Percentiles rank a stretch among this genome's conserved stretches.
Evolutionary conservation across 2,797 vertebrate species (phyloP).

Genomic region (Gobio occitaniae): DNA sequence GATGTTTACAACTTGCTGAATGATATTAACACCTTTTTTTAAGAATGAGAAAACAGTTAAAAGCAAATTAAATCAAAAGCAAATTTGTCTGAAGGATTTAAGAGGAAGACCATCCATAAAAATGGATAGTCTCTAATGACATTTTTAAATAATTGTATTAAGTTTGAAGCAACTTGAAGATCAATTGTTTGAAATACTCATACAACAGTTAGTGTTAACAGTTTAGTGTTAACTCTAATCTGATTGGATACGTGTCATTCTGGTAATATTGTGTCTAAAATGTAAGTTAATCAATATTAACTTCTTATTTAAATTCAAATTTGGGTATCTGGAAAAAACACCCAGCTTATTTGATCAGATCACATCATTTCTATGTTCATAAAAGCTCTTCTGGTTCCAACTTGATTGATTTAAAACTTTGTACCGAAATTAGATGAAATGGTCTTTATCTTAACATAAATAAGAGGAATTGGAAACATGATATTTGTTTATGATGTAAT

Average conservation of each 20-base stretch:
- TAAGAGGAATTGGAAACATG: not conserved
- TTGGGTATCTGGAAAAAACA: not conserved
- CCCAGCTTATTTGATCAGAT: not conserved
- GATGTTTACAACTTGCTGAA: constrained; percentile 19
- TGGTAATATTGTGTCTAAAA: not conserved
- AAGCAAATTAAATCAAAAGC: not conserved
- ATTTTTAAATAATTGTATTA: not conserved
- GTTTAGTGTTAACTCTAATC: too few relatives aligned
- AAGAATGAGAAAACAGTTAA: not conserved
- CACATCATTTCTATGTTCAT: not conserved
- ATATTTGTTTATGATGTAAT: too few relatives aligned
- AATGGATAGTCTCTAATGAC: not conserved
- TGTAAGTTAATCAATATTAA: not conserved
- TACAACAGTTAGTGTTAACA: too few relatives aligned
- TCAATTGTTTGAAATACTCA: not conserved
- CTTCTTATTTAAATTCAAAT: not conserved
- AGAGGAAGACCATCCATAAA: not conserved
- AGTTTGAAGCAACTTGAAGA: not conserved
- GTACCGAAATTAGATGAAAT: not conserved
- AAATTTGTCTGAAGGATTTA: not conserved
- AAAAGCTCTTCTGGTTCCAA: not conserved
- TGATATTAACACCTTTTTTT: constrained; percentile 1
- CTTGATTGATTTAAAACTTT: not conserved
- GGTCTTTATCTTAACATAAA: not conserved
- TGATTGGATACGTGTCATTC: too few relatives aligned